These are phyloP conservation scores for Alosa alosa DNA, from an alignment of 2,113 vertebrate genomes.

Conservation along the genomic window DNA sequence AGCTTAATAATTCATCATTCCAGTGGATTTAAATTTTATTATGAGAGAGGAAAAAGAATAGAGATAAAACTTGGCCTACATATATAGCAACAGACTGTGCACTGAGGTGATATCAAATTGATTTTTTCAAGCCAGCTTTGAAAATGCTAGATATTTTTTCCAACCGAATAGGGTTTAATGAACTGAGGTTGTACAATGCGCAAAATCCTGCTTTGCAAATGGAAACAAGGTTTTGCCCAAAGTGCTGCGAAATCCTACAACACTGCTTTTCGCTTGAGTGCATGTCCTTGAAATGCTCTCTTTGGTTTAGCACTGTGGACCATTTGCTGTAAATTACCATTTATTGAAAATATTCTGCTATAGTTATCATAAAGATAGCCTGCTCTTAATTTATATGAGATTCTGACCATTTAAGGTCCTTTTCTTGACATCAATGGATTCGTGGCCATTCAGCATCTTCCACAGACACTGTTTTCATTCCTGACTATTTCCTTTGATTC, in stretches of 20 bases:
- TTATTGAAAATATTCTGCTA: neutral
- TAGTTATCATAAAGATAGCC: too few relatives aligned
- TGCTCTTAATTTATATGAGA: too few relatives aligned
- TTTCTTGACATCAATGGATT: too few relatives aligned
- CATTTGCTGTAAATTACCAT: neutral
- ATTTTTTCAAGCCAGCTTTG: neutral
- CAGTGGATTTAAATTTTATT: constrained; percentile 22
- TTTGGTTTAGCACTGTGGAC: neutral
- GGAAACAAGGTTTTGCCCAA: neutral
- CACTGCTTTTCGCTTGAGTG: neutral
- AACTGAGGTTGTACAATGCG: neutral
- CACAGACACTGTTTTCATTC: too few relatives aligned
- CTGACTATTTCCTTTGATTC: too few relatives aligned
- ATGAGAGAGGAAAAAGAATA: neutral
- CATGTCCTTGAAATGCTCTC: neutral
- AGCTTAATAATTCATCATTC: constrained; percentile 43
- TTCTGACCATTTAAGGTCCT: too few relatives aligned
- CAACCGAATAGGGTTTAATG: neutral
- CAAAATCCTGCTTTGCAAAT: neutral
- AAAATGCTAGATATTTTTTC: neutral
- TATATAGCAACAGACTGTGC: neutral
- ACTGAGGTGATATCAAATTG: neutral
- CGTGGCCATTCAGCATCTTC: too few relatives aligned
- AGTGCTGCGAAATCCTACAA: too few relatives aligned
- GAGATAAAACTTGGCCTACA: neutral